Conservation (phyloP, 64 coral and sea anemone species). For the Hydrozoanthus tunicans region DNA sequence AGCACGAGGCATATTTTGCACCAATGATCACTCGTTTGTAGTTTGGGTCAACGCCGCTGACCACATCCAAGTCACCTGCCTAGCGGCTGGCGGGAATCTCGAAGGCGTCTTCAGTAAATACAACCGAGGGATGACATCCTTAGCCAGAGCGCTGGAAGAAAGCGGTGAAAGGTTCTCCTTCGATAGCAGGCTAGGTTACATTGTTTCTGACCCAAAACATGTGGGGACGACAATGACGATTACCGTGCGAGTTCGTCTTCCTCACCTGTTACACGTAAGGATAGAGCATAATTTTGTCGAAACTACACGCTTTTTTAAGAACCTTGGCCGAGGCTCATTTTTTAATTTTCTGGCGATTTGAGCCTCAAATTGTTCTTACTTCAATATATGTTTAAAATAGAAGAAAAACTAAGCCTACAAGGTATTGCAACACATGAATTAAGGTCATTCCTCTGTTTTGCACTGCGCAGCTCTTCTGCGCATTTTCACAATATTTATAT, state of each 20-base stretch:
- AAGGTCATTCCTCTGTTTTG: no score
- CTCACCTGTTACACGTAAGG: constrained; percentile 69
- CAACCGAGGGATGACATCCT: constrained; percentile 52
- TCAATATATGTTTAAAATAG: no score
- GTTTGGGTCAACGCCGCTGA: constrained; percentile 83
- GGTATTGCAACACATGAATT: no score
- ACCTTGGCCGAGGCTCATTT: no score
- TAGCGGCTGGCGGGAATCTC: constrained; percentile 58
- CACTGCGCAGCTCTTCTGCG: no score
- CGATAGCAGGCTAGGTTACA: constrained; percentile 73
- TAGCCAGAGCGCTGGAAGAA: constrained; percentile 62
- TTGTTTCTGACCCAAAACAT: constrained; percentile 76
- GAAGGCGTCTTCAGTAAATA: constrained; percentile 63
- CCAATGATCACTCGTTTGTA: constrained; percentile 69
- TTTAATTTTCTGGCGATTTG: no score
- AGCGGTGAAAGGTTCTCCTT: constrained; percentile 74
- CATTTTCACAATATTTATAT: no score
- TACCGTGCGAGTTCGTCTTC: constrained; percentile 62
- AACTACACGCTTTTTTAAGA: background rate
- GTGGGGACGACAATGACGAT: constrained; percentile 75
- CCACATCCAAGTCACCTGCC: constrained; percentile 74
- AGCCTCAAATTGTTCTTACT: no score
- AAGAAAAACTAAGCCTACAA: no score
- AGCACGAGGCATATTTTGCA: constrained; percentile 74
- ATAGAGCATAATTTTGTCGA: background rate